Conservation (phyloP, 2,888 invertebrate genomes). For the Gymnocheta viridis region DNA sequence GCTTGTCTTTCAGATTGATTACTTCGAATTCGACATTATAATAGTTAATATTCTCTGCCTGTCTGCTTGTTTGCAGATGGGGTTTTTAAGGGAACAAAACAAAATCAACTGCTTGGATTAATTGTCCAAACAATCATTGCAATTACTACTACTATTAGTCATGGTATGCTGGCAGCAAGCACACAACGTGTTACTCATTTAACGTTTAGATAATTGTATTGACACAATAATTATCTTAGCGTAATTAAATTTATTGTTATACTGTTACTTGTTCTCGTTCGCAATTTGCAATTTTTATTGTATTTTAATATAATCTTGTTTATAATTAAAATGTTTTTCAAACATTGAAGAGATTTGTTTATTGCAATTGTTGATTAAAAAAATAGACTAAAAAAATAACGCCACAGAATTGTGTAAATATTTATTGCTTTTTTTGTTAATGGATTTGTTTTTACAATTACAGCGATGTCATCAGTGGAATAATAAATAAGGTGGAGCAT, state of each 20-base stretch:
- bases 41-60: background rate
- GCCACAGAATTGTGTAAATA: constrained; percentile 15
- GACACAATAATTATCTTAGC: constrained; percentile 60
- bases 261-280: constrained; percentile 16
- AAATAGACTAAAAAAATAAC: constrained; percentile 22
- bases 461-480: background rate
- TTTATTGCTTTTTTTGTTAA: constrained; percentile 4
- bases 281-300: constrained; percentile 39
- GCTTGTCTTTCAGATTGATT: background rate
- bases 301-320: constrained; percentile 27
- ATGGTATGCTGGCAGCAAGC: background rate
- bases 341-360: constrained; percentile 17
- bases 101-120: background rate
- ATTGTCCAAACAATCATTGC: background rate
- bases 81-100: background rate
- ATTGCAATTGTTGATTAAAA: constrained; percentile 5
- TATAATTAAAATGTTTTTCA: constrained; percentile 23
- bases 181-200: background rate
- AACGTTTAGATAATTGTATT: constrained; percentile 51
- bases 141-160: background rate
- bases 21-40: background rate
- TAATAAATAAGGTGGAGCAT: background rate
- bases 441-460: constrained; percentile 12
- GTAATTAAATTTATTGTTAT: constrained; percentile 54
- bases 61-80: background rate